Evolutionary conservation across 1,140 invertebrate species (phyloP).

Genomic region (Euglossa dilemma): DNA sequence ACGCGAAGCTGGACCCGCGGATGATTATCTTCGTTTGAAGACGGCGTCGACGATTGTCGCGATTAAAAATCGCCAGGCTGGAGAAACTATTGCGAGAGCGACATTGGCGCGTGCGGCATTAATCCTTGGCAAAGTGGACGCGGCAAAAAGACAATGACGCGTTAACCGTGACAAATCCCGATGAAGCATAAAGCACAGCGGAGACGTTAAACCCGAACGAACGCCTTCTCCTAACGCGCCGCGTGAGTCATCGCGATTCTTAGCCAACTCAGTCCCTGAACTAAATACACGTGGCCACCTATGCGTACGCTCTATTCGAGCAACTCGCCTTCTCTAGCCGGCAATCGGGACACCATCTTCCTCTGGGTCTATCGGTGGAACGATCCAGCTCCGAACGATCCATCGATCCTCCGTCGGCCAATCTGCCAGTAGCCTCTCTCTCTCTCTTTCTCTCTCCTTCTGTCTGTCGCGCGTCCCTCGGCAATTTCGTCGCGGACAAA

Average conservation of each 20-base stretch:
- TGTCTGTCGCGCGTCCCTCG: too few species aligned
- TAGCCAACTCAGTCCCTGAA: conserved; percentile 11
- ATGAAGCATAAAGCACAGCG: background rate
- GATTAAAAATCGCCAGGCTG: too few species aligned
- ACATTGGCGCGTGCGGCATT: background rate
- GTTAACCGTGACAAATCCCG: background rate
- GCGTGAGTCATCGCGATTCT: background rate
- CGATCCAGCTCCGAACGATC: too few species aligned
- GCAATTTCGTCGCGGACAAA: background rate
- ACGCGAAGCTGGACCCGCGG: too few species aligned
- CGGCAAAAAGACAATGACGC: background rate
- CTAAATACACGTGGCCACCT: conserved; percentile 1
- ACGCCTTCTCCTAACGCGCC: background rate
- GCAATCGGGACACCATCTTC: too few species aligned
- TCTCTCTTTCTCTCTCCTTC: background rate
- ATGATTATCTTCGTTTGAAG: too few species aligned
- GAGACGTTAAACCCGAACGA: conserved; percentile 1
- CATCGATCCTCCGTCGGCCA: too few species aligned
- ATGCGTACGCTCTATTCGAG: background rate
- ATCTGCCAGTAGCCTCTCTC: background rate
- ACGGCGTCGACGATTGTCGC: too few species aligned
- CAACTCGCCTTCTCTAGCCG: background rate
- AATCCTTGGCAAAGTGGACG: background rate
- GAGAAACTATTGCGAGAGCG: background rate
- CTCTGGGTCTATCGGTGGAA: too few species aligned